Evolutionary conservation across 2,797 vertebrate species (phyloP).

Genomic region (Coregonus suidteri): DNA sequence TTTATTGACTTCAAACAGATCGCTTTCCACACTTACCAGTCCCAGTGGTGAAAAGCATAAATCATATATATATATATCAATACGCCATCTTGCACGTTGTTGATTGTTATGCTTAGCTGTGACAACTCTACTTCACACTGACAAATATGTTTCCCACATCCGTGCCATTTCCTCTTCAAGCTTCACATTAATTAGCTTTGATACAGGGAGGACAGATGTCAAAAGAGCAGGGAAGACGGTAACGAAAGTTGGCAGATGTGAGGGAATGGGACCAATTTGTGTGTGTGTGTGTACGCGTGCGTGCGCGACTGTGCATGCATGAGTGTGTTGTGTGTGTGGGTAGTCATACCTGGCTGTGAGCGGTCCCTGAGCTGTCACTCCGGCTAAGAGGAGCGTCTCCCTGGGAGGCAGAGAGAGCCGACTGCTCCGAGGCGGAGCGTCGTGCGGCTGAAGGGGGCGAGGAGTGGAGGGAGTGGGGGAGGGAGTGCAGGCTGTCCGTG

Average conservation of each 20-base stretch:
- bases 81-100: neutral
- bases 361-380: slow-evolving; percentile 83
- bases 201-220: slow-evolving; percentile 52
- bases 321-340: slow-evolving; percentile 8
- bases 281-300: slow-evolving; percentile 3
- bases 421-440: slow-evolving; percentile 77
- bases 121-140: neutral
- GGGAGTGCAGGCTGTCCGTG: slow-evolving; percentile 79
- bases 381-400: slow-evolving; percentile 80
- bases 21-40: too few species aligned
- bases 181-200: slow-evolving; percentile 53
- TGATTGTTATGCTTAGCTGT: neutral
- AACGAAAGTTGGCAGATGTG: neutral
- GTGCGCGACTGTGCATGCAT: slow-evolving; percentile 11
- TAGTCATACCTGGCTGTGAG: slow-evolving; percentile 70
- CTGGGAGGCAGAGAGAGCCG: slow-evolving; percentile 81
- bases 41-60: too few species aligned
- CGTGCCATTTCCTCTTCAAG: neutral
- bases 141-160: neutral
- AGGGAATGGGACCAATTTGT: neutral
- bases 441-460: slow-evolving; percentile 77
- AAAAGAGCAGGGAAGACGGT: neutral
- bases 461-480: slow-evolving; percentile 74
- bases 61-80: too few species aligned
- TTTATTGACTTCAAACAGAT: too few species aligned